Base-by-base conservation (phyloP, 1,140 invertebrate genomes). In the Holotrichia oblita region DNA sequence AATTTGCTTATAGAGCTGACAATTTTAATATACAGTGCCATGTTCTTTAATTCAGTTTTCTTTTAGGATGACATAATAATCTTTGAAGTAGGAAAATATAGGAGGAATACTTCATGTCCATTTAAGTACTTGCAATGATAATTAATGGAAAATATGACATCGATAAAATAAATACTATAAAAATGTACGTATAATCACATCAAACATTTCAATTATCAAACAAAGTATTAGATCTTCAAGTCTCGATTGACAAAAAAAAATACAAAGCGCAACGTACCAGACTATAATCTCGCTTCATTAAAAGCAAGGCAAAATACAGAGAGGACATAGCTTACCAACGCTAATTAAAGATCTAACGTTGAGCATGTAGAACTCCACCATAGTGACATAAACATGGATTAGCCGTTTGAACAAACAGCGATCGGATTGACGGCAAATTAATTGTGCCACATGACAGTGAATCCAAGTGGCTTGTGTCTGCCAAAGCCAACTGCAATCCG, bases 341-440 rank as follows among this genome's bases (percentile, higher is more conserved):
- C 79, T 81, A 81, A 81, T 79, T 81, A 80, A 82, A 79, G 17
- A 80, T 77, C 77, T 22, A 69, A 73, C 72, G 40, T 79, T 73
- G 24, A 12, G 77, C 77, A 55, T 79, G 81, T 55, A 42, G 41
- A 44, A 75, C 55, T 77, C 59, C 78, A 77, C 76, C 78, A 76
- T 81, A 83, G 81, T 80, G 83, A 83, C 82, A 83, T 82, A 83
- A 83, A 84, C 83, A 83, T 78, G 83, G 83, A 82, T 83, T 83
- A 82, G 81, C 81, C 79, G 82, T 83, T 84, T 83, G 82, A 69
- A 69, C 61, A 69, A 69, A 22, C 61, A 69, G 27, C 81, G 82
- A 85, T 85, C 83, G 80, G 83, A 84, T 85, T 85, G 84, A 85
- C 83, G 83, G 82, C 81, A 83, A 84, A 84, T 84, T 84, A 84